Conservation (phyloP, 35 echinoderm and acorn worm genomes). For the Patiria miniata region DNA sequence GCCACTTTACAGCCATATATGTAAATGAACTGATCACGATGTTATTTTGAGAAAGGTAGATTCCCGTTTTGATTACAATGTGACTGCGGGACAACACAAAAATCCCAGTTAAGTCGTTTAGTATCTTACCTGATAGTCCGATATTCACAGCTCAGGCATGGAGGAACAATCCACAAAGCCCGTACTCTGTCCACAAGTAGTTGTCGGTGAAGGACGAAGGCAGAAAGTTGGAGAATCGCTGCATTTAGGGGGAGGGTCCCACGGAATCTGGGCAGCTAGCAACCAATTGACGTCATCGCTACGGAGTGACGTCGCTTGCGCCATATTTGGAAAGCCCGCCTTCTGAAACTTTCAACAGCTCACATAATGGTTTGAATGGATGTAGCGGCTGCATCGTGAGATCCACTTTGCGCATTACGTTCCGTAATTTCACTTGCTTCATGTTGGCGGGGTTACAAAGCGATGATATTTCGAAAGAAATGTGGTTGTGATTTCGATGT, state of each 20-base stretch:
- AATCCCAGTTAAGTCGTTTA: background rate
- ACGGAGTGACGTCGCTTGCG: slow-evolving; percentile 22
- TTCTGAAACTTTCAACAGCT: background rate
- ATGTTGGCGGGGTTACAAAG: too few species aligned
- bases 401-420: too few species aligned
- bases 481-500: too few species aligned
- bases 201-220: background rate
- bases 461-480: too few species aligned
- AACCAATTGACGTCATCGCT: slow-evolving; percentile 24
- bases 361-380: too few species aligned
- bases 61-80: slow-evolving; percentile 16
- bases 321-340: slow-evolving; percentile 17
- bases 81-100: background rate
- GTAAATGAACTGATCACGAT: slow-evolving; percentile 25
- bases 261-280: slow-evolving; percentile 21
- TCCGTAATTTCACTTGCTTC: too few species aligned
- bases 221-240: background rate
- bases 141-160: background rate
- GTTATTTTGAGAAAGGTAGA: slow-evolving; percentile 34
- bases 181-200: background rate
- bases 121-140: background rate
- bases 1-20: background rate
- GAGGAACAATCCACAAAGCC: background rate
- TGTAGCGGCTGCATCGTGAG: too few species aligned
- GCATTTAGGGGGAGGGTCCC: slow-evolving; percentile 8